phyloP scores from a whole-genome alignment of 2,797 vertebrate species.

The Tiaroga cobitis region DNA sequence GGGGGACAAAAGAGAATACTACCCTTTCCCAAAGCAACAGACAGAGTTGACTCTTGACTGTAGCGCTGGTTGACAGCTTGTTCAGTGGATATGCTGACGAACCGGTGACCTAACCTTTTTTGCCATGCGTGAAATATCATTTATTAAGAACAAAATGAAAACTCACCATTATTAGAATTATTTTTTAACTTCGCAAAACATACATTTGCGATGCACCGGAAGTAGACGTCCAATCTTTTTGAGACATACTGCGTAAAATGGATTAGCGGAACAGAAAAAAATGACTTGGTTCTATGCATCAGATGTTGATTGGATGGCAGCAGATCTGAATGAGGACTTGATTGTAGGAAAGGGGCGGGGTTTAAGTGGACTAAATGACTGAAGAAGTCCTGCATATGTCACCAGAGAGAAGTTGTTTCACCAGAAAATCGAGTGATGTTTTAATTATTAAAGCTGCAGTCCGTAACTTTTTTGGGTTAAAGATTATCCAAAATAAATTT shows the following conservation, averaged over 20 bases:
- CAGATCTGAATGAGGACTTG: not conserved
- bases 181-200: not conserved
- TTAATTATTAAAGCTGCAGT: too few relatives aligned
- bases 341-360: not conserved
- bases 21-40: constrained; percentile 11
- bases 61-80: not conserved
- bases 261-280: too few relatives aligned
- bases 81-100: not conserved
- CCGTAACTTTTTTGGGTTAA: too few relatives aligned
- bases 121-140: not conserved
- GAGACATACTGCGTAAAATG: not conserved
- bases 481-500: too few relatives aligned
- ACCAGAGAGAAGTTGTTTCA: too few relatives aligned
- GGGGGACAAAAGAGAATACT: constrained; percentile 1
- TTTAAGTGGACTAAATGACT: not conserved
- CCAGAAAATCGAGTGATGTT: too few relatives aligned
- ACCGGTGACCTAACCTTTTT: not conserved
- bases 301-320: not conserved
- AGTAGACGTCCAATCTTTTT: not conserved
- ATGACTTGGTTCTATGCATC: not conserved
- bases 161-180: not conserved
- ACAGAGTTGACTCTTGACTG: not conserved
- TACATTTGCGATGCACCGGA: not conserved
- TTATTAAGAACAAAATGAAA: constrained; percentile 2
- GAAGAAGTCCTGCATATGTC: too few relatives aligned